Conservation (phyloP, 1,140 invertebrate species). For the Orchestia grillus region DNA sequence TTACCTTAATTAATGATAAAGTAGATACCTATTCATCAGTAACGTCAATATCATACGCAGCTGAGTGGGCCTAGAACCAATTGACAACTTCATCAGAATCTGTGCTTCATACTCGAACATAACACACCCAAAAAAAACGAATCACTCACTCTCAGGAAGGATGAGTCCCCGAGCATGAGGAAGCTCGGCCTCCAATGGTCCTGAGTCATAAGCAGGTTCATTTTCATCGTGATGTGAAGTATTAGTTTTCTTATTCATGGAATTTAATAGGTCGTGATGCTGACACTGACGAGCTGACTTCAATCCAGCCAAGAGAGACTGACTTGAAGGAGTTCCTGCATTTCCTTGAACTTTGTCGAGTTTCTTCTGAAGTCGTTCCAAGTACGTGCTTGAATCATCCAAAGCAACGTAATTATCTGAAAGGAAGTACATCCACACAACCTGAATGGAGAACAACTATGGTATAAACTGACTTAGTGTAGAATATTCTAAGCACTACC, state of each 20-base stretch:
- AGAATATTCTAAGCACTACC: no score
- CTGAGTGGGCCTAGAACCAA: background rate
- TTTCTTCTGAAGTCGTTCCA: slow-evolving; percentile 69
- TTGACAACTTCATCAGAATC: background rate
- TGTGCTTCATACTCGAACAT: background rate
- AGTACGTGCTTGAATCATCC: slow-evolving; percentile 20
- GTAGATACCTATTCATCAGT: background rate
- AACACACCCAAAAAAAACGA: background rate
- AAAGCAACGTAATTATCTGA: slow-evolving; percentile 13
- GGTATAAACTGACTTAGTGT: no score
- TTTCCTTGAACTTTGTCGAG: slow-evolving; percentile 51
- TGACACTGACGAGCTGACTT: slow-evolving; percentile 9
- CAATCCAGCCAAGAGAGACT: background rate
- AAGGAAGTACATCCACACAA: background rate
- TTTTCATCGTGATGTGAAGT: background rate
- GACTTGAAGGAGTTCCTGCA: slow-evolving; percentile 55
- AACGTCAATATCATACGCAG: background rate
- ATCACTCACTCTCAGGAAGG: background rate
- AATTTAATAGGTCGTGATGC: background rate
- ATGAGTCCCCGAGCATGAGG: background rate
- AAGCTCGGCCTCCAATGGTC: background rate
- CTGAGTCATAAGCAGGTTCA: background rate
- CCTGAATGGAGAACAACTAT: no score
- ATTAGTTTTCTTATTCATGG: background rate
- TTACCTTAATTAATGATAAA: no score